Percentiles rank a stretch among this genome's conserved stretches.
Conservation (phyloP, 2,113 vertebrate genomes). For the Nannobrachium achirus region DNA sequence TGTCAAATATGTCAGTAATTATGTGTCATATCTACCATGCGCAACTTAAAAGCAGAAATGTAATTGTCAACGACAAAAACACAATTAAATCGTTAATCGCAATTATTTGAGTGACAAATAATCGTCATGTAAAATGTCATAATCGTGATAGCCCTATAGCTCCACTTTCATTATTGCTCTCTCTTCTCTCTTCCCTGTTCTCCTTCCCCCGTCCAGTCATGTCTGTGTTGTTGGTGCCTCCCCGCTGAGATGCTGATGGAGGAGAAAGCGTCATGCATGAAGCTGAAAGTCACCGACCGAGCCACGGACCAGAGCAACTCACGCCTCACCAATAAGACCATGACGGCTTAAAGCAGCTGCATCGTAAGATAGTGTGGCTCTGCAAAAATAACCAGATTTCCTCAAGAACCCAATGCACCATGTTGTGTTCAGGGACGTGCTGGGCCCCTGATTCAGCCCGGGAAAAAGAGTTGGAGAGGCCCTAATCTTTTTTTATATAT, state of each 20-base stretch:
- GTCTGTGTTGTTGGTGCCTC: conserved; percentile 94
- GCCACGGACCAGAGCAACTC: conserved; percentile 90
- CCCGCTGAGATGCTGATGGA: conserved; percentile 90
- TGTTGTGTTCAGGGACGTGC: too few species aligned
- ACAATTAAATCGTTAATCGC: too few species aligned
- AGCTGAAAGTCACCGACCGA: conserved; percentile 91
- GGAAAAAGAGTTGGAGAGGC: too few species aligned
- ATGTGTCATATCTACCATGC: too few species aligned
- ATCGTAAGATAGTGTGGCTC: not conserved
- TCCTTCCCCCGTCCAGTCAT: conserved; percentile 83
- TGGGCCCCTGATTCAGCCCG: too few species aligned
- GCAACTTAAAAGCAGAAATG: too few species aligned
- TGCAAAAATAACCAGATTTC: not conserved
- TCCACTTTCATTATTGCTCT: not conserved
- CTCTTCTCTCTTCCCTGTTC: not conserved
- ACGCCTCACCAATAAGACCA: conserved; percentile 92
- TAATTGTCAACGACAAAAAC: too few species aligned
- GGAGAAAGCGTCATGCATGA: conserved; percentile 93
- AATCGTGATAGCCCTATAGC: too few species aligned
- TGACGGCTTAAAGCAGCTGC: conserved; percentile 78
- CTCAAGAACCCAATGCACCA: not conserved
- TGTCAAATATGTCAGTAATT: too few species aligned
- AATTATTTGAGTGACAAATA: too few species aligned
- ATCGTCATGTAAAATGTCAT: too few species aligned
- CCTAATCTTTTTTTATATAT: too few species aligned